A percentile compares a stretch with the other conserved stretches of the same genome.
phyloP scores from a whole-genome alignment of 2,888 invertebrate genomes.

The Lamproptera curius region DNA sequence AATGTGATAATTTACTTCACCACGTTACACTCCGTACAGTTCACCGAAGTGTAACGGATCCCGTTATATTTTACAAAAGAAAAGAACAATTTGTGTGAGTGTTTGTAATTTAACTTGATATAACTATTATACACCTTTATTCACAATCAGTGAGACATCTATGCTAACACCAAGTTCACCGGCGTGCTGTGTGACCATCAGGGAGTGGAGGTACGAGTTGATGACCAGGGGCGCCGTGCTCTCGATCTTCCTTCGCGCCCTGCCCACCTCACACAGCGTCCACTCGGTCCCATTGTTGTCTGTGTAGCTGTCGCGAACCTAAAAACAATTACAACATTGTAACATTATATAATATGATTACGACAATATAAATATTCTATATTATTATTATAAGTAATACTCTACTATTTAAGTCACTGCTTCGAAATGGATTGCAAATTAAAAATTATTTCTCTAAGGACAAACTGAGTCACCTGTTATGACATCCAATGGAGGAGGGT shows the following conservation, averaged over 20 bases:
- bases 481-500: not conserved
- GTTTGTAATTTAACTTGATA: too few species aligned
- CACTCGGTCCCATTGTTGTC: constrained; percentile 84
- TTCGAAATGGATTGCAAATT: not conserved
- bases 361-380: too few species aligned
- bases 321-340: too few species aligned
- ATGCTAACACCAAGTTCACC: constrained; percentile 66
- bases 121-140: constrained; percentile 57
- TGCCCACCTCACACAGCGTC: constrained; percentile 78
- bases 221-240: constrained; percentile 70
- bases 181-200: constrained; percentile 77
- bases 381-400: too few species aligned
- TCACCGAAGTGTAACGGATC: too few species aligned
- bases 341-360: too few species aligned
- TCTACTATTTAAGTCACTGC: too few species aligned
- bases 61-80: too few species aligned
- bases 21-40: too few species aligned
- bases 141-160: constrained; percentile 80
- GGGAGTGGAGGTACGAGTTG: constrained; percentile 82
- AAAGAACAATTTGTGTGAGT: too few species aligned
- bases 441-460: not conserved
- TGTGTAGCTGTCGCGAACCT: constrained; percentile 83
- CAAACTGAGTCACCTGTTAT: not conserved
- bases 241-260: constrained; percentile 42
- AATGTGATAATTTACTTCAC: too few species aligned